A percentile compares a stretch with the other conserved stretches of the same genome.
These are phyloP conservation scores for Tenualosa thibaudeaui DNA, from an alignment of 2,797 vertebrate genomes.

Conservation along the genomic window DNA sequence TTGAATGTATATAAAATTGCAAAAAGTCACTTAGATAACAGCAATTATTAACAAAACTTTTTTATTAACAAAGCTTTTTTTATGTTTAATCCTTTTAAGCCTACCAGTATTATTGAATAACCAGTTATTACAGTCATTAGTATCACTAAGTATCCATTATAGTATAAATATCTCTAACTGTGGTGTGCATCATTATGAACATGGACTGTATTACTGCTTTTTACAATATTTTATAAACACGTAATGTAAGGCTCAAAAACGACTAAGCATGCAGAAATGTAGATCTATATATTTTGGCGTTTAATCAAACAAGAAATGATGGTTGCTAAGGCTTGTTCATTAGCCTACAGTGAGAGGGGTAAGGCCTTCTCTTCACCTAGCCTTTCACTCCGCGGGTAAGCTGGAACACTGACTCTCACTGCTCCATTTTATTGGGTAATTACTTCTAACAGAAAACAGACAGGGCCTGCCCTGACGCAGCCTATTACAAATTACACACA, in stretches of 20 bases:
- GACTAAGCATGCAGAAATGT: not conserved
- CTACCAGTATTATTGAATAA: too few relatives aligned
- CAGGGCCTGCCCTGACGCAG: slow-evolving; percentile 62
- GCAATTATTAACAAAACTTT: not conserved
- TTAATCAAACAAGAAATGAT: not conserved
- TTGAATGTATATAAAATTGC: not conserved
- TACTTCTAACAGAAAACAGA: slow-evolving; percentile 76
- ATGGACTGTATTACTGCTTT: too few relatives aligned
- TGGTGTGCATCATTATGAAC: not conserved
- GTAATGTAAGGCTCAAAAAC: not conserved
- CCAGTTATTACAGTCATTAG: not conserved
- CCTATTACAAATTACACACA: slow-evolving; percentile 66
- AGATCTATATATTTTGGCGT: not conserved
- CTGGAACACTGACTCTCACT: slow-evolving; percentile 46
- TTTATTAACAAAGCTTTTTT: not conserved
- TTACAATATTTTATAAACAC: too few relatives aligned
- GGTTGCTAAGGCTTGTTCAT: not conserved
- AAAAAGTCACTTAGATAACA: not conserved
- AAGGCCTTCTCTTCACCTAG: not conserved
- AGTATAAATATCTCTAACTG: not conserved
- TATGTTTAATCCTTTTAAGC: not conserved
- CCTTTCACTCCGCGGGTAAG: not conserved
- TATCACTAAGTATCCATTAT: not conserved
- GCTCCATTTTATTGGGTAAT: slow-evolving; percentile 70
- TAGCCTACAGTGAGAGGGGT: not conserved